phyloP scores from a whole-genome alignment of 2,888 invertebrate genomes.

The Callinectes sapidus region DNA sequence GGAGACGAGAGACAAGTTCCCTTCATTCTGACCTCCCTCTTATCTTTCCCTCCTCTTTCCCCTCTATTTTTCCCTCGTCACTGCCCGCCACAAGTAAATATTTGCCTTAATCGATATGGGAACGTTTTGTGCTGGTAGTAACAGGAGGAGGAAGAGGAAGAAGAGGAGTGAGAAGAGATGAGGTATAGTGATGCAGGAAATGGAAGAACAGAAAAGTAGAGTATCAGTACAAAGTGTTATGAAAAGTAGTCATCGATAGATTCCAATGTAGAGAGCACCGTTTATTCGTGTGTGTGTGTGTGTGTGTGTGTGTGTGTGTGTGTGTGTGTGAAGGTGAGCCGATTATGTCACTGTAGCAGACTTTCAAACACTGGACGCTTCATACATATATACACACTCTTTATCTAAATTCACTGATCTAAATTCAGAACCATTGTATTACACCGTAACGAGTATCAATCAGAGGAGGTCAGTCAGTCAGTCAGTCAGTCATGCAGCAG shows the following conservation, averaged over 20 bases:
- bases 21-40: not conserved
- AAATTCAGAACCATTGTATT: not conserved
- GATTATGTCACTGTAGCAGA: too few relatives aligned
- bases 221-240: not conserved
- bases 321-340: too few relatives aligned
- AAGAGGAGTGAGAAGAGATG: not conserved
- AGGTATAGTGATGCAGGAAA: not conserved
- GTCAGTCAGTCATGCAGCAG: not conserved
- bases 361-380: not conserved
- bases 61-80: not conserved
- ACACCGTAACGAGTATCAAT: not conserved
- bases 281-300: not conserved
- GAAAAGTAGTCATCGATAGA: not conserved
- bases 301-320: not conserved
- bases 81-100: not conserved
- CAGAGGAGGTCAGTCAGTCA: not conserved
- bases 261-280: not conserved
- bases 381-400: not conserved
- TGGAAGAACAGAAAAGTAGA: not conserved
- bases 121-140: not conserved
- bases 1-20: not conserved
- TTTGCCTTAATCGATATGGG: not conserved
- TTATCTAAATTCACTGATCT: not conserved
- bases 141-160: not conserved
- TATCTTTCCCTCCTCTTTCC: not conserved